Evolutionary conservation across 2,888 invertebrate genomes (phyloP).

Genomic region (Lycocerus yunnanus): DNA sequence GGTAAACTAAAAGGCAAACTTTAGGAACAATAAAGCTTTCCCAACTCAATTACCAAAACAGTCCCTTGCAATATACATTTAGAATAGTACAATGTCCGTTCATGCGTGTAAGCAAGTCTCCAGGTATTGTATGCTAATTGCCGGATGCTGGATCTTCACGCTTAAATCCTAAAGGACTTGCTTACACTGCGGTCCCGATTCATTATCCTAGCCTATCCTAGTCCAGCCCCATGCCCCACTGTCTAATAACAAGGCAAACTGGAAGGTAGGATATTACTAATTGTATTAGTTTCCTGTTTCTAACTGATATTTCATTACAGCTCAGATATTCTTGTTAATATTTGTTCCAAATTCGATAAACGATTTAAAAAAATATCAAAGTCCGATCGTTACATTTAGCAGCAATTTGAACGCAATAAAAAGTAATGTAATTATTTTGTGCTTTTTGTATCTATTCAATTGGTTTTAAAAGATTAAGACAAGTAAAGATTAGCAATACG

Average conservation of each 20-base stretch:
- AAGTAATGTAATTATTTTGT: constrained; percentile 33
- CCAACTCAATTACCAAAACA: constrained; percentile 33
- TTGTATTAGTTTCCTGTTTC: constrained; percentile 47
- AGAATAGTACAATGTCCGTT: constrained; percentile 33
- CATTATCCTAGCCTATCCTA: constrained; percentile 39
- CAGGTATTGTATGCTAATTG: constrained; percentile 49
- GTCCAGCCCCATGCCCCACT: constrained; percentile 40
- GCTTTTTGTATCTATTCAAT: constrained; percentile 34
- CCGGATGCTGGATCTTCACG: constrained; percentile 42
- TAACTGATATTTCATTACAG: constrained; percentile 44
- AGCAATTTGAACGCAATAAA: constrained; percentile 14
- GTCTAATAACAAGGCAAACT: constrained; percentile 48
- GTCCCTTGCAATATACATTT: constrained; percentile 34
- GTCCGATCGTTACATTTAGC: neutral
- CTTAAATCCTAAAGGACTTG: constrained; percentile 40
- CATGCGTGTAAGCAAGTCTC: constrained; percentile 39
- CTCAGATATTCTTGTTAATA: constrained; percentile 24
- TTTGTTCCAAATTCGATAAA: neutral
- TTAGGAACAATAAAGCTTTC: constrained; percentile 25
- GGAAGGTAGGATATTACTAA: constrained; percentile 46
- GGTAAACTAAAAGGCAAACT: constrained; percentile 1
- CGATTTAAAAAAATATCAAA: neutral
- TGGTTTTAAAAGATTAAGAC: constrained; percentile 40
- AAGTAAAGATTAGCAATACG: constrained; percentile 40
- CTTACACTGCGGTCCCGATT: constrained; percentile 43